Conservation (phyloP, 1,140 invertebrate species). For the Papilio polyxenes region DNA sequence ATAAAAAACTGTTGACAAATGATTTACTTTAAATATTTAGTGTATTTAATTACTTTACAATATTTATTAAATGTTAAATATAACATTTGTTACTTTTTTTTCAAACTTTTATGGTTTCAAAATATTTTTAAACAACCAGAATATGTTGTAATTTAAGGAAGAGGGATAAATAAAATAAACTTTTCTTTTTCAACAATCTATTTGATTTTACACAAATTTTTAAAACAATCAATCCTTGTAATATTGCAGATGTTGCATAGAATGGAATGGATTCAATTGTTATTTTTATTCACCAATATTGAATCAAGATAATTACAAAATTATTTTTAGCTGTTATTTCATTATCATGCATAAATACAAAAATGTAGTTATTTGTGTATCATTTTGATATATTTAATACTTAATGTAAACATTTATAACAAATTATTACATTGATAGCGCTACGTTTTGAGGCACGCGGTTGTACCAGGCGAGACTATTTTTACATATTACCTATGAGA, state of each 20-base stretch:
- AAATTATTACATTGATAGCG: conserved; percentile 20
- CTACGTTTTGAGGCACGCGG: conserved; percentile 24
- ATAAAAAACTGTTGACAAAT: conserved; percentile 43
- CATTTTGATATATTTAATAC: neutral
- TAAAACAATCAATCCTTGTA: conserved; percentile 15
- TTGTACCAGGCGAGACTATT: conserved; percentile 10
- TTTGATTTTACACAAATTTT: conserved; percentile 34
- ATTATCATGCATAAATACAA: neutral
- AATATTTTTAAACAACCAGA: neutral
- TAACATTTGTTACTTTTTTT: neutral
- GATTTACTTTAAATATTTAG: neutral
- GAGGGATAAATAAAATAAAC: neutral
- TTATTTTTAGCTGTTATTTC: neutral
- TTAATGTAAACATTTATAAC: conserved; percentile 27
- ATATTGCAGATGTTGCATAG: neutral
- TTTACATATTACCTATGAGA: conserved; percentile 4
- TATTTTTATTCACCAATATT: neutral
- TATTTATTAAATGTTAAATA: neutral
- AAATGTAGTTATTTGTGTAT: neutral
- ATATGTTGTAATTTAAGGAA: neutral
- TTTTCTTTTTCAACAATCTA: conserved; percentile 28
- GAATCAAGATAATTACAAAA: neutral
- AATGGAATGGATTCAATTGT: conserved; percentile 18
- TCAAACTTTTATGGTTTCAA: no score
- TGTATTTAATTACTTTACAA: neutral